Evolutionary conservation across 2,888 invertebrate genomes (phyloP), one percentile per base, ranked within the genome.

Genomic region (Nomada flava): DNA sequence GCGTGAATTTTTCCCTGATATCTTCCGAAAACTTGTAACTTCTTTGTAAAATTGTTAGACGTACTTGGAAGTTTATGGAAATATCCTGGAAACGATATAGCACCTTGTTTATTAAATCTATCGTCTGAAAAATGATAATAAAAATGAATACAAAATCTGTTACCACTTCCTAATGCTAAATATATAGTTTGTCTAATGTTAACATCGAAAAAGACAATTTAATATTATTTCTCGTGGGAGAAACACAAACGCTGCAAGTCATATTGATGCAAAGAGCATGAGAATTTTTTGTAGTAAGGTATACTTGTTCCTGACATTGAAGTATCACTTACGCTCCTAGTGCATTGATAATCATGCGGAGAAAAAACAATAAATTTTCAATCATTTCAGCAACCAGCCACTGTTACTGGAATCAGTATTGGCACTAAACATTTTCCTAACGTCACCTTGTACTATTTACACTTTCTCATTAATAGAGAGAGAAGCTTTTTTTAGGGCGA

Each of bases 401-500:
- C 29, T 52, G 44, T 26, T 26, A n/a, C 50, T 52, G 59, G 42
- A 47, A 15, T 11, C 26, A 36, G 47, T 59, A 57, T 69, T 68
- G n/a, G 15, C 59, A 44, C 13, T 76, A 77, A 57, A 57, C 23
- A 5, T 59, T 81, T 88, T 86, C 76, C 72, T 68, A 67, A 77
- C 59, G 70, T 88, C 81, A 76, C 89, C 89, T 89, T 88, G 88
- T 87, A 70, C 85, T 81, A 87, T 83, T 88, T 77, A 86, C 84
- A 86, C 85, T 84, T 87, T 86, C 74, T 73, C 80, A 73, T 87
- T 87, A 72, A 70, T 75, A 76, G 79, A 68, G 76, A 80, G 29
- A 57, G 62, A 62, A 64, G 68, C 83, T 29, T 70, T 15, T 87
- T 87, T 85, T 68, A 69, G 70, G 63, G 15, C 74, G 59, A 65